A percentile compares a stretch with the other conserved stretches of the same genome.
phyloP scores from a whole-genome alignment of 2,113 vertebrate species.

The Tupaia tana region DNA sequence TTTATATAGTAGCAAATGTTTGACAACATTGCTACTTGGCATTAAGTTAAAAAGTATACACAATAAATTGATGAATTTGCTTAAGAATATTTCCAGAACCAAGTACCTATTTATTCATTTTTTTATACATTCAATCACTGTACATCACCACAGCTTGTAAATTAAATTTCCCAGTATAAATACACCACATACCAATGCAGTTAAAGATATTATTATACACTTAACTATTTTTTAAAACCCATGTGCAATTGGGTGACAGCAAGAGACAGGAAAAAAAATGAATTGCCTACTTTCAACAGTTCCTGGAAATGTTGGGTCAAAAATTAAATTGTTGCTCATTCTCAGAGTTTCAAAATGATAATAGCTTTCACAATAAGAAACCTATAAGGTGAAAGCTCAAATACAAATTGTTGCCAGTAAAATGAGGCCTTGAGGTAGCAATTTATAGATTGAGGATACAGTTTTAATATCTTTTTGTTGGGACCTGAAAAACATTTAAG shows the following conservation, averaged over 20 bases:
- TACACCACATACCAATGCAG: no score
- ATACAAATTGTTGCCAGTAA: not conserved
- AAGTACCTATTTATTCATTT: no score
- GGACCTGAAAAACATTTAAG: conserved; percentile 25
- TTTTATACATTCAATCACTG: no score
- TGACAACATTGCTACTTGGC: not conserved
- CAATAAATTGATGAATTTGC: not conserved
- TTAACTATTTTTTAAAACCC: not conserved
- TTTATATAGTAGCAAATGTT: not conserved
- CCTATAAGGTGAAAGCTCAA: not conserved
- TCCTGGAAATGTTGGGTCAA: not conserved
- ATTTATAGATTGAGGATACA: not conserved
- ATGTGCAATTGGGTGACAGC: not conserved
- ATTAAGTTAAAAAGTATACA: not conserved
- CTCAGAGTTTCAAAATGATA: not conserved
- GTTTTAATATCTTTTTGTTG: not conserved
- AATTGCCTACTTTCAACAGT: not conserved
- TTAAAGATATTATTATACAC: not conserved
- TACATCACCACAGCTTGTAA: no score
- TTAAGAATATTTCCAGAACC: not conserved
- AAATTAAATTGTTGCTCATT: conserved; percentile 20
- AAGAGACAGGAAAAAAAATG: not conserved
- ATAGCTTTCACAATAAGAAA: not conserved
- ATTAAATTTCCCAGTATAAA: no score
- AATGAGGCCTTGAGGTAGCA: not conserved